Evolutionary conservation across 1,140 invertebrate species (phyloP).

Genomic region (Patella vulgata): DNA sequence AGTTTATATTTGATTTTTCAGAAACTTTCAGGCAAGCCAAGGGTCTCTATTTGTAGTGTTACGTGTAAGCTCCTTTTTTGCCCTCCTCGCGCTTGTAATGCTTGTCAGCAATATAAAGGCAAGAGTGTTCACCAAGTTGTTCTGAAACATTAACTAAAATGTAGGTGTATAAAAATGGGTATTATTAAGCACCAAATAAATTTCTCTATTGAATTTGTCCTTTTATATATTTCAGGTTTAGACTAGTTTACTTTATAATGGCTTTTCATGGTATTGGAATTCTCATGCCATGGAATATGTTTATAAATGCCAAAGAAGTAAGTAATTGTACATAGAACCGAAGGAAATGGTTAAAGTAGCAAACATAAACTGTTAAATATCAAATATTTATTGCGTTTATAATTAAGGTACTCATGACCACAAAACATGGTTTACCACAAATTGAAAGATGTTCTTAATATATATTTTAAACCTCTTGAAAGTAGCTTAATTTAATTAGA

Average conservation of each 20-base stretch:
- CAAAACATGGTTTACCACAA: too few relatives aligned
- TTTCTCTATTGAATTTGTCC: neutral
- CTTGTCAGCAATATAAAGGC: neutral
- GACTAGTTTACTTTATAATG: constrained; percentile 89
- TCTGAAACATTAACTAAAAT: neutral
- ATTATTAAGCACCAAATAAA: neutral
- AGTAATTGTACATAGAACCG: constrained; percentile 61
- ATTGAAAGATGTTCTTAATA: too few relatives aligned
- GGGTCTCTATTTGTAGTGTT: too few relatives aligned
- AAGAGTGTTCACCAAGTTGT: neutral
- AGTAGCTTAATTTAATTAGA: too few relatives aligned
- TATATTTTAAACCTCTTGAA: too few relatives aligned
- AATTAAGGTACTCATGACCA: too few relatives aligned
- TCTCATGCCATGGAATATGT: constrained; percentile 99
- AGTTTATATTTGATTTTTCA: too few relatives aligned
- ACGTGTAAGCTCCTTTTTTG: too few relatives aligned
- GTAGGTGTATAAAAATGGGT: neutral
- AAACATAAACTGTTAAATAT: too few relatives aligned
- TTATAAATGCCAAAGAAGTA: constrained; percentile 92
- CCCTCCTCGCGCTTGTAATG: too few relatives aligned
- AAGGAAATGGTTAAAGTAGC: neutral
- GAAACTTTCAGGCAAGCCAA: too few relatives aligned
- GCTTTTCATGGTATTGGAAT: constrained; percentile 95
- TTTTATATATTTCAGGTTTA: constrained; percentile 71
- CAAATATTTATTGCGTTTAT: too few relatives aligned